These are phyloP conservation scores for Therioaphis trifolii DNA, from an alignment of 2,888 invertebrate species.

Conservation along the genomic window DNA sequence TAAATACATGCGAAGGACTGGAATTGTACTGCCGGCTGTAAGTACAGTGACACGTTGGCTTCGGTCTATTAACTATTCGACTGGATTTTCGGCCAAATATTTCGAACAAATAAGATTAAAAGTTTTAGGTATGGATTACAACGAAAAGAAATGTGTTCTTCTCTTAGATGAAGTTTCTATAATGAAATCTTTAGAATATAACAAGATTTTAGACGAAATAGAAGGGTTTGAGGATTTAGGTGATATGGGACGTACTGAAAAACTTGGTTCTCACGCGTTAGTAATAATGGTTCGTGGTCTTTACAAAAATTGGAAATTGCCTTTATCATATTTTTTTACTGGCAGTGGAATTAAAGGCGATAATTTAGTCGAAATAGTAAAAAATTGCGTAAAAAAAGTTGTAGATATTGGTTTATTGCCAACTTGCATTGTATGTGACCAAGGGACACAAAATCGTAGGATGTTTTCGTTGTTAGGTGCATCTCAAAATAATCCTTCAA, in stretches of 20 bases:
- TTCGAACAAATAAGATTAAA: no score
- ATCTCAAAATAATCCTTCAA: no score
- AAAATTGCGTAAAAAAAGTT: no score
- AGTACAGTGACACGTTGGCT: neutral
- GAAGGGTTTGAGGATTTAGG: slow-evolving; percentile 66
- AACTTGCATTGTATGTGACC: no score
- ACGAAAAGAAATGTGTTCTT: slow-evolving; percentile 7
- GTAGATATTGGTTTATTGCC: no score
- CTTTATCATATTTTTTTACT: slow-evolving; percentile 65
- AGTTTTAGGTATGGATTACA: slow-evolving; percentile 1
- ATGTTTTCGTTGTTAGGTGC: no score
- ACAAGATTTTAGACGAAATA: slow-evolving; percentile 27
- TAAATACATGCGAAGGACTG: neutral
- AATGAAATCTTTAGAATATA: slow-evolving; percentile 58
- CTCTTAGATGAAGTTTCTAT: slow-evolving; percentile 9
- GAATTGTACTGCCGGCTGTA: neutral
- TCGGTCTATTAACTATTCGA: neutral
- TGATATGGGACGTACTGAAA: slow-evolving; percentile 63
- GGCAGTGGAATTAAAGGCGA: slow-evolving; percentile 62
- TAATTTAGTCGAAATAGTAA: neutral
- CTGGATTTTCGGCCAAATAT: neutral
- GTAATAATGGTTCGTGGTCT: slow-evolving; percentile 66
- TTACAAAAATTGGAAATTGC: slow-evolving; percentile 66
- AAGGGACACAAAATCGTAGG: no score
- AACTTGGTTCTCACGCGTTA: slow-evolving; percentile 65